Evolutionary conservation across 2,797 vertebrate species (phyloP).

Genomic region (Neopelma chrysocephalum): DNA sequence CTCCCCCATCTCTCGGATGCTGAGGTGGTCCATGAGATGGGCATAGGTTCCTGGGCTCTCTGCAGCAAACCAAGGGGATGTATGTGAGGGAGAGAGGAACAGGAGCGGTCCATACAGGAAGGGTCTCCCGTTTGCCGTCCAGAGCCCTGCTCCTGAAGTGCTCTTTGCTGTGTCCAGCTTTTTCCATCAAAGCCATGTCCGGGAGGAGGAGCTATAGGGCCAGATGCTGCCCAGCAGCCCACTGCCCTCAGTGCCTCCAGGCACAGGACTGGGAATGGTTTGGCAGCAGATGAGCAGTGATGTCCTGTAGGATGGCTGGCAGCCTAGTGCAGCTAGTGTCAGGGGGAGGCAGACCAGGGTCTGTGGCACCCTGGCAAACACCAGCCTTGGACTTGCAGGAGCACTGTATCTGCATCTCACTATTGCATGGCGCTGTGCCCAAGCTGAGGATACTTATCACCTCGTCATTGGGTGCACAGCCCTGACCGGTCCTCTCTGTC

Average conservation of each 20-base stretch:
- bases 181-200: background rate
- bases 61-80: background rate
- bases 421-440: accelerated
- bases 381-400: background rate
- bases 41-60: background rate
- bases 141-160: background rate
- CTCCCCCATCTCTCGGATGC: background rate
- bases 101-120: background rate
- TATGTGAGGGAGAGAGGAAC: background rate
- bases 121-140: background rate
- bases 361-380: background rate
- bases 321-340: background rate
- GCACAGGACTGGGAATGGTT: background rate
- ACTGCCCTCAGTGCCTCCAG: background rate
- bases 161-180: background rate
- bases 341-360: background rate
- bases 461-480: accelerated
- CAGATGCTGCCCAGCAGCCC: background rate
- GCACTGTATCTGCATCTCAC: background rate
- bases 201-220: background rate
- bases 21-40: background rate
- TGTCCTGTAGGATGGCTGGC: background rate
- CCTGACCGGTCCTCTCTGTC: background rate
- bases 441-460: background rate
- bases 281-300: background rate